Percentiles rank a stretch among this genome's conserved stretches.
These are phyloP conservation scores for Gorsachius magnificus DNA, from an alignment of 2,797 vertebrate genomes.

Conservation along the genomic window DNA sequence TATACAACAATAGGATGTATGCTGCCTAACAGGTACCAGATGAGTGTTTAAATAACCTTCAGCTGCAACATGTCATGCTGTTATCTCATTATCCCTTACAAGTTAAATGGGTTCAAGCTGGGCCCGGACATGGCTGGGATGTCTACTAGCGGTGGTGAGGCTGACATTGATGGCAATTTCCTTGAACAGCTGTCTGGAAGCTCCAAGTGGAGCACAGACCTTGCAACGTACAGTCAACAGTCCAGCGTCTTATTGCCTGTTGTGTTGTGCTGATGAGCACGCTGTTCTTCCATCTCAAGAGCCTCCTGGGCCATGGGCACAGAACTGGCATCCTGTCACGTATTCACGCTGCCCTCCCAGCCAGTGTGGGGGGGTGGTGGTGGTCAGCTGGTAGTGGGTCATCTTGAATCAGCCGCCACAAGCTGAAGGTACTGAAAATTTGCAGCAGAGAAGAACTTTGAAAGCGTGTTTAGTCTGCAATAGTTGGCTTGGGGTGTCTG, in stretches of 20 bases:
- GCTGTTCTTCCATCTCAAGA: rapidly evolving
- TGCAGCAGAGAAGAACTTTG: background rate
- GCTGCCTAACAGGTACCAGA: slow-evolving; percentile 67
- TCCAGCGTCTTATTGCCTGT: background rate
- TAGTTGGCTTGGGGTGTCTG: background rate
- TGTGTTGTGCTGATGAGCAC: background rate
- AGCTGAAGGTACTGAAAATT: background rate
- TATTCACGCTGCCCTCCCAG: background rate
- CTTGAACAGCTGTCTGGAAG: slow-evolving; percentile 58
- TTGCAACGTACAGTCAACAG: background rate
- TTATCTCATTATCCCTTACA: slow-evolving; percentile 65
- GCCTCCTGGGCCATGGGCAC: background rate
- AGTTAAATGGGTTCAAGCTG: slow-evolving; percentile 67
- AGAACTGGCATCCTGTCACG: background rate
- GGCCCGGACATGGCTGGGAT: slow-evolving; percentile 41
- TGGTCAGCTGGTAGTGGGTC: background rate
- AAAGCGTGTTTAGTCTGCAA: background rate
- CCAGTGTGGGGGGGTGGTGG: background rate
- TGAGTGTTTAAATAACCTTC: slow-evolving; percentile 64
- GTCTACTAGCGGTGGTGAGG: slow-evolving; percentile 40
- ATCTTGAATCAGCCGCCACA: background rate
- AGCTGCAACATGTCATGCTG: slow-evolving; percentile 64
- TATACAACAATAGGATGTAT: slow-evolving; percentile 57
- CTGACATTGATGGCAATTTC: slow-evolving; percentile 67
- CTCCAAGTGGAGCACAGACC: slow-evolving; percentile 56